Base-by-base conservation (phyloP, 2,888 invertebrate genomes). In the Eumacrocentrus americanus region DNA sequence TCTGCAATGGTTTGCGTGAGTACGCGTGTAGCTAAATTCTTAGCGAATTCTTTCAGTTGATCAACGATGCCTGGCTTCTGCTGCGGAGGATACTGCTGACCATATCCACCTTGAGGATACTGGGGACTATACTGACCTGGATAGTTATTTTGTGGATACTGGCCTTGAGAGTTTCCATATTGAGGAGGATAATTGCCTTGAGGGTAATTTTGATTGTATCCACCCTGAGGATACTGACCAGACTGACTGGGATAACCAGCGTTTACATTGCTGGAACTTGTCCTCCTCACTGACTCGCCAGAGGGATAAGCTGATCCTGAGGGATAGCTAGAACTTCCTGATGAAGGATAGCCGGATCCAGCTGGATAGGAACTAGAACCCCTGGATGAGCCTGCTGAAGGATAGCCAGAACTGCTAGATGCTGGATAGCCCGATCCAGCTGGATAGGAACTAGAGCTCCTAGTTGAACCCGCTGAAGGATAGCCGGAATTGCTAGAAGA, bases 1-100 rank as follows among this genome's bases (percentile, higher is more conserved):
- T 80, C 79, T 3, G 74, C 34, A 34, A 79, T 70, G 3, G 78
- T 66, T 58, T 78, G 76, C 0, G 77, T 73, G 1, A 78, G 16
- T 3, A 73, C 60, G 16, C 62, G 70, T 12, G 72, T 67, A n/a
- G 77, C 78, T 2, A 77, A 12, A 58, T 73, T 72, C 54, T 71
- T 76, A 1, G 76, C 79, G 11, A 72, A 67, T 25, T 67, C 70
- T 0, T 71, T 68, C 2, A 79, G 12, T 54, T 73, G 72, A 22
- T 79, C 78, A 2, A 61, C 61, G 25, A 78, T 60, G 16, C 72
- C 69, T 1, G 79, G 75, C 47, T 75, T 78, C 1, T 66, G 65
- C 2, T 69, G 65, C 2, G 58, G 63, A n/a, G n/a, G n/a, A 60
- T 67, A 62, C 40, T 59, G 71, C 40, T 59, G 71, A 72, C 80